Conservation (phyloP, 2,888 invertebrate genomes). For the Cerastis leucographa region DNA sequence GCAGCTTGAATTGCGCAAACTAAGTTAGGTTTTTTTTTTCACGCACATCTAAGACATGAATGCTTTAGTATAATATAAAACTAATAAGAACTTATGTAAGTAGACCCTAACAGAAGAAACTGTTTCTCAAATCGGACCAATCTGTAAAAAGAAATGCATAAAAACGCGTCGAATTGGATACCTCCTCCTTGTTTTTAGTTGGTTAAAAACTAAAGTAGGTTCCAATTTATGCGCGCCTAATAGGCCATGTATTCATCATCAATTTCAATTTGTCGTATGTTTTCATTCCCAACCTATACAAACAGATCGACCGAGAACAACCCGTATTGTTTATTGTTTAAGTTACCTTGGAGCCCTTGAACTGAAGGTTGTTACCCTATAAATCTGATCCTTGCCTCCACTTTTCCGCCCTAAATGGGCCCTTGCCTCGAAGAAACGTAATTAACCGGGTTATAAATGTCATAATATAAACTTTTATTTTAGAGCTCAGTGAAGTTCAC, state of each 20-base stretch:
- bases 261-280: background rate
- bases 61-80: background rate
- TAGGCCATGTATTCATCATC: background rate
- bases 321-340: conserved; percentile 1
- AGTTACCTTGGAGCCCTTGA: conserved; percentile 36
- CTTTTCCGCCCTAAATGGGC: background rate
- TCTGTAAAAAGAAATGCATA: background rate
- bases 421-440: conserved; percentile 15
- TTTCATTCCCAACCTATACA: background rate
- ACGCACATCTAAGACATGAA: background rate
- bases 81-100: background rate
- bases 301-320: background rate
- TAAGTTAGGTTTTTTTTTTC: background rate
- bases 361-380: conserved; percentile 28
- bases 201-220: background rate
- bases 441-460: conserved; percentile 31
- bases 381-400: conserved; percentile 21
- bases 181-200: background rate
- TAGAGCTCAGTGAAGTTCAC: conserved; percentile 1
- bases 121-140: background rate
- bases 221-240: background rate
- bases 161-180: background rate
- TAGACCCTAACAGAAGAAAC: background rate
- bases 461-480: conserved; percentile 22
- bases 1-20: background rate